Percentiles rank a stretch among this genome's conserved stretches.
phyloP scores from a whole-genome alignment of 2,888 invertebrate genomes.

The Iselma pallidipennis region DNA sequence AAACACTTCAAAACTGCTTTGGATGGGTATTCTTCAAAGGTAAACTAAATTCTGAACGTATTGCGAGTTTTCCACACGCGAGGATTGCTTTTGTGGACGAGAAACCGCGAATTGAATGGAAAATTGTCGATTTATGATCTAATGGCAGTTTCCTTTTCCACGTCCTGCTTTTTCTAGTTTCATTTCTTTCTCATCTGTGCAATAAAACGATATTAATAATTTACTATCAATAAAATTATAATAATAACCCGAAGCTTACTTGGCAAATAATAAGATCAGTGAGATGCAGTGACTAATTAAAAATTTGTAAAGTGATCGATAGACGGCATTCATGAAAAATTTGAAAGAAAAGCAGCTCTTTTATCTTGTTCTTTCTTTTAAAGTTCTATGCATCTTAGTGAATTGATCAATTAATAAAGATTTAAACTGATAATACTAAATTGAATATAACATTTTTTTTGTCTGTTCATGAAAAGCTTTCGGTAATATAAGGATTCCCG shows the following conservation, averaged over 20 bases:
- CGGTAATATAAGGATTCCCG: neutral
- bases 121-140: slow-evolving; percentile 50
- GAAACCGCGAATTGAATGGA: slow-evolving; percentile 47
- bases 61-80: slow-evolving; percentile 42
- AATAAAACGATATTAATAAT: too few species aligned
- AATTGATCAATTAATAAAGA: neutral
- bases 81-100: slow-evolving; percentile 44
- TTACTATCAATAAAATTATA: too few species aligned
- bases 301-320: neutral
- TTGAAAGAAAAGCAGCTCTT: neutral
- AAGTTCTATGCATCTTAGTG: neutral
- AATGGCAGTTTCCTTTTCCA: slow-evolving; percentile 32
- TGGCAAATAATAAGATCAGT: too few species aligned
- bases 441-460: neutral
- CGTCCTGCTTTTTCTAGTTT: neutral
- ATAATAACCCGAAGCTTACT: too few species aligned
- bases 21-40: slow-evolving; percentile 41
- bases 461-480: neutral
- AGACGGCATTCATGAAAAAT: too few species aligned
- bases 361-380: neutral
- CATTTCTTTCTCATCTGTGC: slow-evolving; percentile 19
- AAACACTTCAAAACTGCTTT: slow-evolving; percentile 35
- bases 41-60: slow-evolving; percentile 43
- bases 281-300: neutral
- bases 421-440: neutral